Evolutionary conservation across 2,888 invertebrate genomes (phyloP), one percentile per base, ranked within the genome.

Genomic region (Heteropelma amictum): DNA sequence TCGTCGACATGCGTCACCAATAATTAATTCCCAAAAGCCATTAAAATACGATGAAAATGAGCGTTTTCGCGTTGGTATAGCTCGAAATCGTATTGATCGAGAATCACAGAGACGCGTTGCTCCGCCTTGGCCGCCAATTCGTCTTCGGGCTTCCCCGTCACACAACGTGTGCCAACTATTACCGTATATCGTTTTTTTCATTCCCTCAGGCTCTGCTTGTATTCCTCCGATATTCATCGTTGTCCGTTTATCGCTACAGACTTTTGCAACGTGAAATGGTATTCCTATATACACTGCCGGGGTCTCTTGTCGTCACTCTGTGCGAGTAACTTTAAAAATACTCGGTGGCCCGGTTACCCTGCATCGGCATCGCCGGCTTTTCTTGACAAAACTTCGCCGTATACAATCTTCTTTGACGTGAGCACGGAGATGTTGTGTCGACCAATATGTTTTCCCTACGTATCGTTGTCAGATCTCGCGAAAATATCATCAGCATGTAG

Each of bases 311-410:
- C 33, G 51, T 28, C 45, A 38, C 58, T 51, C 26, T 49, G 17
- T 28, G 38, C 69, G 77, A 21, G 70, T 71, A 77, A 60, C 51
- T 80, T 80, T 83, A 84, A 84, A 83, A 84, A 83, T 84, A 84
- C 78, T 75, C 72, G 77, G 60, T 77, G 82, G 80, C 82, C 83
- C 78, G 77, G 80, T 80, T 81, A 80, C 73, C 77, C 76, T 72
- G 65, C 68, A 67, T 42, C 53, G 70, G 30, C 70, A 10, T 17
- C 61, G 26, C 63, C 60, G 70, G 54, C 61, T 68, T 68, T 82
- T 79, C 73, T 77, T 78, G 79, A 79, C 77, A 76, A 78, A 76
- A 80, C 61, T 42, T 33, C 47, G 53, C 60, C 58, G 58, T 47
- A 42, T 33, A 65, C 58, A 65, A 58, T 47, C 53, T 53, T 47